Evolutionary conservation across 2,888 invertebrate genomes (phyloP).

Genomic region (Scaeva pyrastri): DNA sequence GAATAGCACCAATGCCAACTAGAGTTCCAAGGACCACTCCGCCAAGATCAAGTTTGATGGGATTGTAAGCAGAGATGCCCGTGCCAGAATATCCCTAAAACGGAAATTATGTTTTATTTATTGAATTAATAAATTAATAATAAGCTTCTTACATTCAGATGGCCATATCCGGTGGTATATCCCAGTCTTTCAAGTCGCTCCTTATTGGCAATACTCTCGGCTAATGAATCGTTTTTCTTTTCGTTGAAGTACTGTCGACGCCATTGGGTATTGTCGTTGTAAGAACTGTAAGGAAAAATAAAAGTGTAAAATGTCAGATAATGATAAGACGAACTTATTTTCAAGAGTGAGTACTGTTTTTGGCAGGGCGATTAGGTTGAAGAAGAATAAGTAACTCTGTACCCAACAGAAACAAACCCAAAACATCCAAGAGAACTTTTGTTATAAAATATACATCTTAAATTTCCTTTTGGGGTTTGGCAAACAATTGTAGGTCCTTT

Average conservation of each 20-base stretch:
- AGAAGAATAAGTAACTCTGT: too few relatives aligned
- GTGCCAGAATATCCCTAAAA: constrained; percentile 83
- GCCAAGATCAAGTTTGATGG: constrained; percentile 92
- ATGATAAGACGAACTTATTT: too few relatives aligned
- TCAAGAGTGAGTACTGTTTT: too few relatives aligned
- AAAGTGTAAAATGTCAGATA: neutral
- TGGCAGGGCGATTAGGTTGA: too few relatives aligned
- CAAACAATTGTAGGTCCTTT: too few relatives aligned
- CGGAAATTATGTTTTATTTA: neutral
- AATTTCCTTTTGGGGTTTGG: too few relatives aligned
- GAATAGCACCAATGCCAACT: constrained; percentile 91
- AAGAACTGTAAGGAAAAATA: constrained; percentile 74
- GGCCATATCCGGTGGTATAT: constrained; percentile 83
- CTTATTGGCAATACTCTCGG: constrained; percentile 79
- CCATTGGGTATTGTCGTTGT: constrained; percentile 81
- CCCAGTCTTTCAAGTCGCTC: constrained; percentile 83
- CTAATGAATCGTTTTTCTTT: constrained; percentile 79
- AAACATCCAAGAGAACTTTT: too few relatives aligned
- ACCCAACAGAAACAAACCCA: too few relatives aligned
- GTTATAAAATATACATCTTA: too few relatives aligned
- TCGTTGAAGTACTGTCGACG: constrained; percentile 80
- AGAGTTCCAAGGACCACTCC: constrained; percentile 92
- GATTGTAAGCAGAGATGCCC: constrained; percentile 87
- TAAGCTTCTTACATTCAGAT: constrained; percentile 79
- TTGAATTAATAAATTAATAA: neutral